Base-by-base conservation (phyloP, 1,140 invertebrate species). In the Drosophila biarmipes region DNA sequence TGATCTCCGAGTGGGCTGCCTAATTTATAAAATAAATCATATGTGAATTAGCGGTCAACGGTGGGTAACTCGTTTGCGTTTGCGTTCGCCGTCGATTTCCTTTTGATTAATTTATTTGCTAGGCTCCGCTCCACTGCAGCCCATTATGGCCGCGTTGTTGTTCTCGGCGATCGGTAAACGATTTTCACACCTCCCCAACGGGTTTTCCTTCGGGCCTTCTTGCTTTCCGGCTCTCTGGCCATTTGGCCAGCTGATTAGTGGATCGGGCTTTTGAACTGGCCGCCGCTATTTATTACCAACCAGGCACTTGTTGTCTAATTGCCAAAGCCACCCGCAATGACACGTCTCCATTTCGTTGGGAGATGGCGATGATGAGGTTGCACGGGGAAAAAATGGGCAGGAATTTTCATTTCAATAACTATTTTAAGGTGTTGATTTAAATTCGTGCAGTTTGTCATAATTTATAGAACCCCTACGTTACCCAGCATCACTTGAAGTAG, bases 231-330 rank as follows among this genome's bases (percentile, higher is more conserved):
- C 72, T 19, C 2, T 42, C 40, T 17, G 40, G n/a, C 37, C 38
- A 51, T 78, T 74, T 73, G 48, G 42, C 27, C 48, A 69, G 38
- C 58, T 84, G 56, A 84, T 84, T 84, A 84, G 80, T 76, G 80
- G 51, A 40, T 62, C 24, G 48, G 24, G 8, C 75, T 59, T 87
- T 89, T 89, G 84, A 89, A 85, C 46, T 72, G 46, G 14, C 80
- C 79, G 79, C 62, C 27, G 15, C 8, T 8, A 40, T 37, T 12
- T n/a, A 10, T 46, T 62, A 11, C 42, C 31, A 48, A 21, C 66
- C 68, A 73, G 79, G 52, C 84, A 89, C 84, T 89, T 89, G 84
- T 82, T 87, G 72, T 84, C 84, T 89, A 89, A 89, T 89, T 89
- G 78, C 79, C 72, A 79, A 76, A 82, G 75, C 79, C 84, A 89